Evolutionary conservation across 2,888 invertebrate genomes (phyloP).

Genomic region (Molorchus minor): DNA sequence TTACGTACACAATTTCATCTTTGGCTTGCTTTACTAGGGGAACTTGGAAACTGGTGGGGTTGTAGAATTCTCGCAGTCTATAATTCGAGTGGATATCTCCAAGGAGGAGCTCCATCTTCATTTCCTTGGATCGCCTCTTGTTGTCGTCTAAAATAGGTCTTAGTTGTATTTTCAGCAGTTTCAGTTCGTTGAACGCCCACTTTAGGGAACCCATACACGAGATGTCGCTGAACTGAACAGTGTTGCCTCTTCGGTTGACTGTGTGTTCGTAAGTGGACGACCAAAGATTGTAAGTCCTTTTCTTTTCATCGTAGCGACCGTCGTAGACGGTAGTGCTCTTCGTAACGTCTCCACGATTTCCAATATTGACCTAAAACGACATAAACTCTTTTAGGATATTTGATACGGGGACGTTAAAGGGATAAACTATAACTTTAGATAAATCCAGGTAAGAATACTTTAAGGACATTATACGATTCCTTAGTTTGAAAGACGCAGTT

Average conservation of each 20-base stretch:
- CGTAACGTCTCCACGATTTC: conserved; percentile 56
- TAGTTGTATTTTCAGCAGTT: conserved; percentile 65
- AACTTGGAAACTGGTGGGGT: conserved; percentile 67
- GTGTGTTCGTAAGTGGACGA: conserved; percentile 43
- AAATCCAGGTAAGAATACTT: too few relatives aligned
- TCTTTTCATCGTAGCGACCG: conserved; percentile 46
- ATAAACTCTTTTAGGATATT: too few relatives aligned
- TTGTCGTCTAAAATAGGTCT: conserved; percentile 50
- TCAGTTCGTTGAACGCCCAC: conserved; percentile 67
- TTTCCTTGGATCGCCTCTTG: conserved; percentile 42
- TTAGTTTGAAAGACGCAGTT: too few relatives aligned
- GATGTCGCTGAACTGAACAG: conserved; percentile 53
- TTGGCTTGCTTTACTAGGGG: conserved; percentile 61
- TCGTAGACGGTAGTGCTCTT: conserved; percentile 57
- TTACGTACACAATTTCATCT: conserved; percentile 48
- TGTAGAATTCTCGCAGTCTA: conserved; percentile 61
- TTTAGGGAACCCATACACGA: conserved; percentile 65
- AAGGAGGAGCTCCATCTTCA: conserved; percentile 63
- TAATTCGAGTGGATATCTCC: conserved; percentile 66
- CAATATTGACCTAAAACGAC: conserved; percentile 52
- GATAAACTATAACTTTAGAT: too few relatives aligned
- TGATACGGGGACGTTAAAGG: too few relatives aligned
- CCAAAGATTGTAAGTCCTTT: conserved; percentile 47
- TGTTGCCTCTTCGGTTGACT: conserved; percentile 47
- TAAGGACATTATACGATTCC: too few relatives aligned